These are phyloP conservation scores for Menura novaehollandiae DNA, from an alignment of 2,113 vertebrate species.

Conservation along the genomic window DNA sequence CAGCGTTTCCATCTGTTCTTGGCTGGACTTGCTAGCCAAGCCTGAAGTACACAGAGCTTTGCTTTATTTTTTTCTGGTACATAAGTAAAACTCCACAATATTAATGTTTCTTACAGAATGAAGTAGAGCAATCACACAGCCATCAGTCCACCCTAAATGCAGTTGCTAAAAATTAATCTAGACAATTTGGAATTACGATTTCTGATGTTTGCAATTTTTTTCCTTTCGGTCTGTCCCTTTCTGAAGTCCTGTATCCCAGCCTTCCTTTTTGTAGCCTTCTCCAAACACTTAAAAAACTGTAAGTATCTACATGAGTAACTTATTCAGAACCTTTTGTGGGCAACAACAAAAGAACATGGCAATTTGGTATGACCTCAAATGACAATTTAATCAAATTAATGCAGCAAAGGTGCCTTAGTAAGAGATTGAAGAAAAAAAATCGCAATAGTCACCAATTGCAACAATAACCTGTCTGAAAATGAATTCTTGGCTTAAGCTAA, in stretches of 20 bases:
- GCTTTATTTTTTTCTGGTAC: background rate
- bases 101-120: background rate
- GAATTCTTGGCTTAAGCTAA: background rate
- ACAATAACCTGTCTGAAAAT: background rate
- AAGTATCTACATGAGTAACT: background rate
- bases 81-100: background rate
- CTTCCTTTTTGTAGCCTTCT: background rate
- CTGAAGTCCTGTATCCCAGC: background rate
- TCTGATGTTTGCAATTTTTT: constrained; percentile 11
- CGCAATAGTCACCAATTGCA: background rate
- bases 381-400: background rate
- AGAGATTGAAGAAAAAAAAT: background rate
- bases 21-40: background rate
- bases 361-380: background rate
- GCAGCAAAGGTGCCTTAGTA: background rate
- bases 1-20: constrained; percentile 64
- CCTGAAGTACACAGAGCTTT: constrained; percentile 10
- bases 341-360: background rate
- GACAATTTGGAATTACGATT: constrained; percentile 16
- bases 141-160: constrained; percentile 21
- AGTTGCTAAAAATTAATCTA: constrained; percentile 24
- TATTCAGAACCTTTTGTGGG: background rate
- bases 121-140: background rate
- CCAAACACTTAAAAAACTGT: background rate
- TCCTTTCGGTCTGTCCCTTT: background rate